These are phyloP conservation scores for Pseudanteris insignis DNA, from an alignment of 2,888 invertebrate species.

Conservation along the genomic window DNA sequence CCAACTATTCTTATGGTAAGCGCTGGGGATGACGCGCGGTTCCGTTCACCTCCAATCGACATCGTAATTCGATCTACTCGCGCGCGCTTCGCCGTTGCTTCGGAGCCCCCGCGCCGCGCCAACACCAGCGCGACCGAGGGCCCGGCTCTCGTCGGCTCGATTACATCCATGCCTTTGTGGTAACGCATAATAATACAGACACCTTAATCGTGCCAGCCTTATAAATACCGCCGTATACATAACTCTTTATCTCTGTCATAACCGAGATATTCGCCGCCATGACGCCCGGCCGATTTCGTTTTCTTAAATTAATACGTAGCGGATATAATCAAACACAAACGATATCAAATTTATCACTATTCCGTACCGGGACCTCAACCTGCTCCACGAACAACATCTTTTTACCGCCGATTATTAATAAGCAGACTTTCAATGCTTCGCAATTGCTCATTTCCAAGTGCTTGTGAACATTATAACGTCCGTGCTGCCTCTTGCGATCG, in stretches of 20 bases:
- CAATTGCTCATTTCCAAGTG: no score
- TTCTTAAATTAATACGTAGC: no score
- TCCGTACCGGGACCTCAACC: no score
- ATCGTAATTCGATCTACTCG: slow-evolving; percentile 42
- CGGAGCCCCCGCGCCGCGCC: not conserved
- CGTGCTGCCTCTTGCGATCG: no score
- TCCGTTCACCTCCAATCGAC: slow-evolving; percentile 45
- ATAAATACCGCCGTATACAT: slow-evolving; percentile 12
- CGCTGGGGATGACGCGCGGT: slow-evolving; percentile 49
- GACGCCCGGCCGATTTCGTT: slow-evolving; percentile 22
- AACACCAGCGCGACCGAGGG: slow-evolving; percentile 21
- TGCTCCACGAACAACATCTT: no score
- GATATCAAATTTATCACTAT: not conserved
- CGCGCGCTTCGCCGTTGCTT: not conserved
- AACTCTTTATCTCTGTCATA: slow-evolving; percentile 28
- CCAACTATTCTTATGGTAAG: slow-evolving; percentile 65
- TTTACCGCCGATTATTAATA: no score
- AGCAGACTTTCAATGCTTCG: no score
- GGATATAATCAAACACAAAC: not conserved
- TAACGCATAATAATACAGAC: slow-evolving; percentile 34
- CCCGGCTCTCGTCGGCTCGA: slow-evolving; percentile 26
- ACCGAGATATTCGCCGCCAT: not conserved
- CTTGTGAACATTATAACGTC: no score
- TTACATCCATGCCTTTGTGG: slow-evolving; percentile 33
- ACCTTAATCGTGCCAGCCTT: slow-evolving; percentile 32